Conservation (phyloP, 2,888 invertebrate species). For the Drosophila algonquin region DNA sequence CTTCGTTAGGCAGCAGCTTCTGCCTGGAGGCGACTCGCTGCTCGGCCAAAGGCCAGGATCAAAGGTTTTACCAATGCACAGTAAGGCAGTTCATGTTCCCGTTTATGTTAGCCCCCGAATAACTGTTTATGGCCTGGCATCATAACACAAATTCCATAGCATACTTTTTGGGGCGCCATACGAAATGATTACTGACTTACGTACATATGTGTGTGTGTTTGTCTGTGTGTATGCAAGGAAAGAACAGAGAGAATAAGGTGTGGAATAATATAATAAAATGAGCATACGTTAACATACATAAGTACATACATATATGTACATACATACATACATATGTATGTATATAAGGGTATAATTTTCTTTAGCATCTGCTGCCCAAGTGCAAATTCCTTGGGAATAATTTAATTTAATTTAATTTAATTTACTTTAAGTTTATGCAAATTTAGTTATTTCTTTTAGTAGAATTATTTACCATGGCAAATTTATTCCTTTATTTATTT, state of each 20-base stretch:
- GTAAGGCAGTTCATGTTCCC: constrained; percentile 39
- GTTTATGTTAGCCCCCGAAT: constrained; percentile 62
- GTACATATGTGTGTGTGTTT: no score
- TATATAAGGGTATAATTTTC: no score
- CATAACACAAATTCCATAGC: constrained; percentile 45
- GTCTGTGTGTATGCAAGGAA: background rate
- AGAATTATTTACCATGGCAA: background rate
- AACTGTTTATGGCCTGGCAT: constrained; percentile 49
- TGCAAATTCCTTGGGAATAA: background rate
- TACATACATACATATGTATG: no score
- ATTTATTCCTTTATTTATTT: background rate
- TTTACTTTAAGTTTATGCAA: background rate
- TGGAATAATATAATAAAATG: background rate
- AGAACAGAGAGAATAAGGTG: background rate
- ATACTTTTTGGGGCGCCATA: constrained; percentile 19
- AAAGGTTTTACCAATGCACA: constrained; percentile 33
- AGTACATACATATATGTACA: no score
- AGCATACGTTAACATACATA: background rate
- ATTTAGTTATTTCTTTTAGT: background rate
- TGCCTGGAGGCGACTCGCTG: constrained; percentile 14
- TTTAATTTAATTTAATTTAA: background rate
- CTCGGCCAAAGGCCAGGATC: background rate
- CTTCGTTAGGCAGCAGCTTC: constrained; percentile 49
- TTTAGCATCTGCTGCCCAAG: background rate
- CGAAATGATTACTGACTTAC: constrained; percentile 17